Evolutionary conservation across 1,140 invertebrate species (phyloP), one percentile per base, ranked within the genome.

Genomic region (Sycobia sp.): DNA sequence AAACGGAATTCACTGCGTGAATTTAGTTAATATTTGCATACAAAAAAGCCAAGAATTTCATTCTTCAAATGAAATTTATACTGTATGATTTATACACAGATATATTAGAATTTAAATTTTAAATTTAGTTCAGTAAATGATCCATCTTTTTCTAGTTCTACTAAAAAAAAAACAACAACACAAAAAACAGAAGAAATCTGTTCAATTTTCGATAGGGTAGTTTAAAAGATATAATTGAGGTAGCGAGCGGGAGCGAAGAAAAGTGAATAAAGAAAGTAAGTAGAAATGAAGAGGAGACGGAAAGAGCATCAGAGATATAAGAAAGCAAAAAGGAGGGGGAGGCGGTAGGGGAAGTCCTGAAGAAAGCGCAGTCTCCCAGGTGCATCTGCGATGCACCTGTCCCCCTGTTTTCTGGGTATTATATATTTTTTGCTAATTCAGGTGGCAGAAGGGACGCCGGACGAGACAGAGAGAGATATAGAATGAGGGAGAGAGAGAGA

Each of bases 311-410:
- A n/a, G n/a, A 27, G 46, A 43, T 32, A 64, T 36, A 32, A 64
- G 49, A 50, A 59, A 44, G 27, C 43, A 49, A 47, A 50, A 64
- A 59, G 66, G 56, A n/a, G n/a, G n/a, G n/a, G n/a, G n/a, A n/a
- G n/a, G 54, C 36, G 47, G 44, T 14, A 49, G 25, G 62, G 50
- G 55, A 49, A 39, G 44, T 38, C 23, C 51, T 38, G 47, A 46
- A 50, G 50, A 66, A 58, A 69, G 36, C 64, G 71, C 69, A 68
- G 62, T 66, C 62, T 70, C 66, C 65, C 73, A 73, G 69, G 65
- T 73, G 70, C 69, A 70, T 68, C 66, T 62, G 63, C 63, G 70
- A 71, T 67, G 67, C 70, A 74, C 71, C 72, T 73, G 70, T 68
- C 69, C 67, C 64, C 69, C 62, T 73, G 69, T 65, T 44, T 72